Percentiles rank a stretch among this genome's conserved stretches.
Conservation (phyloP, 2,888 invertebrate genomes). For the Rotaria socialis region DNA sequence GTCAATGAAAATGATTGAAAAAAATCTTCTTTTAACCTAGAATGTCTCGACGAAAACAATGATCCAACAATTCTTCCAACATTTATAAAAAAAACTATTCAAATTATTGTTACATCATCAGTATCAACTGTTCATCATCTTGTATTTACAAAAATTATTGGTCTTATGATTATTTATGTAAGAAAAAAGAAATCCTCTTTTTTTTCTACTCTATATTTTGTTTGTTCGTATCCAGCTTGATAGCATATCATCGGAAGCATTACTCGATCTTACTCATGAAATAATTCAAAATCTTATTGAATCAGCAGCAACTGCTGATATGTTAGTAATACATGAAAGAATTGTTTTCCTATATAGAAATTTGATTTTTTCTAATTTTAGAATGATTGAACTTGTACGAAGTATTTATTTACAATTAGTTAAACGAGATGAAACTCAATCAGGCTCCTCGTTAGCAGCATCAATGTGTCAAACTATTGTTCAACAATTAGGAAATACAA, state of each 20-base stretch:
- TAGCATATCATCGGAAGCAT: not conserved
- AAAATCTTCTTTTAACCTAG: not conserved
- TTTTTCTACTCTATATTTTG: not conserved
- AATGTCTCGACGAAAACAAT: not conserved
- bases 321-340: not conserved
- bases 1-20: too few relatives aligned
- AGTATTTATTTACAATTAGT: not conserved
- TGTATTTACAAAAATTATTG: constrained; percentile 24
- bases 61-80: not conserved
- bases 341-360: not conserved
- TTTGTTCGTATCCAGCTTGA: not conserved
- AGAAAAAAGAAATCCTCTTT: not conserved
- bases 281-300: not conserved
- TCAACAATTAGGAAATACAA: constrained; percentile 16
- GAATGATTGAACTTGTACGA: constrained; percentile 26
- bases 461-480: not conserved
- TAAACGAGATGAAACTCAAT: constrained; percentile 15
- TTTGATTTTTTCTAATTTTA: not conserved
- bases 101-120: not conserved
- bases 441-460: not conserved
- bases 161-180: constrained; percentile 13
- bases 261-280: not conserved
- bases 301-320: not conserved
- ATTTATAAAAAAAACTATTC: constrained; percentile 29
- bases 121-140: not conserved